Evolutionary conservation across 2,888 invertebrate species (phyloP).

Genomic region (Agonum fuliginosum): DNA sequence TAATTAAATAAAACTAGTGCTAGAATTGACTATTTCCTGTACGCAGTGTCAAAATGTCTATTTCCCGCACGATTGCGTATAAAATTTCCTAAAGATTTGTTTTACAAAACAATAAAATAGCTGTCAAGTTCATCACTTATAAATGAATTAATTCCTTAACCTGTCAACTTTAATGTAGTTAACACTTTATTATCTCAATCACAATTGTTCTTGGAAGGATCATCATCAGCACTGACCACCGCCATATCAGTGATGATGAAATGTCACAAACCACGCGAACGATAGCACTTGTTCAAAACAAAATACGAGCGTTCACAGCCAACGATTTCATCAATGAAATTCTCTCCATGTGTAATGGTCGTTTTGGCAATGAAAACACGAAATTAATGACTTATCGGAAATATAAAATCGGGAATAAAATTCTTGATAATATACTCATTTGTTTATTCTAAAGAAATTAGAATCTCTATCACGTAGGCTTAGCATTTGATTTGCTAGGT

Average conservation of each 20-base stretch:
- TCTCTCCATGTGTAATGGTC: neutral
- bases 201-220: neutral
- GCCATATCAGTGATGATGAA: neutral
- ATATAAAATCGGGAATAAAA: too few relatives aligned
- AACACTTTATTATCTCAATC: neutral
- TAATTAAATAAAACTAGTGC: too few relatives aligned
- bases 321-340: neutral
- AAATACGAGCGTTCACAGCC: neutral
- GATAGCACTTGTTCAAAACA: neutral
- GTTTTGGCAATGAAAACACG: neutral
- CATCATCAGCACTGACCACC: neutral
- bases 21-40: too few relatives aligned
- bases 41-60: too few relatives aligned
- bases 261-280: neutral
- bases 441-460: neutral
- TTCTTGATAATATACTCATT: neutral
- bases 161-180: neutral
- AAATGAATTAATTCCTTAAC: neutral
- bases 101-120: neutral
- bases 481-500: neutral
- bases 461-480: too few relatives aligned
- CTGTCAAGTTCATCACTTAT: neutral
- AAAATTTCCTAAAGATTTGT: neutral
- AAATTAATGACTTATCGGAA: neutral
- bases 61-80: too few relatives aligned